Evolutionary conservation across 2,888 invertebrate genomes (phyloP).

Genomic region (Fissipunctia ypsillon): DNA sequence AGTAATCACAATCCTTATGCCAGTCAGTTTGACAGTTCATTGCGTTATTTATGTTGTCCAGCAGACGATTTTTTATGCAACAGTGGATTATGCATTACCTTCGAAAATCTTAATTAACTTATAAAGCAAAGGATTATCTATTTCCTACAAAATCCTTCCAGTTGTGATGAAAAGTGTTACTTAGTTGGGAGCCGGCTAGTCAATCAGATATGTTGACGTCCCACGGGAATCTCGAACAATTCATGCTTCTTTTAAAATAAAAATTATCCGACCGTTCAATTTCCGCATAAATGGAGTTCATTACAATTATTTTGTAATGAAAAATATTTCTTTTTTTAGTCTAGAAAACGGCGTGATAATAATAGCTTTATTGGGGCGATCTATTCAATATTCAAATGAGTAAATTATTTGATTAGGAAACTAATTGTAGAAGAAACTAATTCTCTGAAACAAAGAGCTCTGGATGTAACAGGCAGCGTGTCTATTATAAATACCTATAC

Average conservation of each 20-base stretch:
- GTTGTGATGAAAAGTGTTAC: not conserved
- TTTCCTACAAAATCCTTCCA: not conserved
- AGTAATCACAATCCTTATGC: not conserved
- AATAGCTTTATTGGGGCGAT: not conserved
- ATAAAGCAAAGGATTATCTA: not conserved
- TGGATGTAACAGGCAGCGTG: not conserved
- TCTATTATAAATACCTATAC: not conserved
- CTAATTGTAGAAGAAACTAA: not conserved
- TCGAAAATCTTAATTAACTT: not conserved
- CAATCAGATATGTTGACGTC: not conserved
- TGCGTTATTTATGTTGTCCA: not conserved
- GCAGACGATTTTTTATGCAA: not conserved
- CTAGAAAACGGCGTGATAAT: not conserved
- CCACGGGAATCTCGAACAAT: not conserved
- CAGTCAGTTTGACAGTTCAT: not conserved
- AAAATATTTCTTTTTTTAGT: not conserved
- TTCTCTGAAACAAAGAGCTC: not conserved
- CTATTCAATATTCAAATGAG: slow-evolving; percentile 11
- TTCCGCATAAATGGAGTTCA: not conserved
- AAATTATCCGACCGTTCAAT: not conserved
- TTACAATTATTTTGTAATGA: not conserved
- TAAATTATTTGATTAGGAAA: not conserved
- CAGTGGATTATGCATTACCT: not conserved
- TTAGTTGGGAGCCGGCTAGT: not conserved
- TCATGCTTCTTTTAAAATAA: not conserved